These are phyloP conservation scores for Tetragonisca angustula DNA, from an alignment of 2,888 invertebrate species.

Conservation along the genomic window DNA sequence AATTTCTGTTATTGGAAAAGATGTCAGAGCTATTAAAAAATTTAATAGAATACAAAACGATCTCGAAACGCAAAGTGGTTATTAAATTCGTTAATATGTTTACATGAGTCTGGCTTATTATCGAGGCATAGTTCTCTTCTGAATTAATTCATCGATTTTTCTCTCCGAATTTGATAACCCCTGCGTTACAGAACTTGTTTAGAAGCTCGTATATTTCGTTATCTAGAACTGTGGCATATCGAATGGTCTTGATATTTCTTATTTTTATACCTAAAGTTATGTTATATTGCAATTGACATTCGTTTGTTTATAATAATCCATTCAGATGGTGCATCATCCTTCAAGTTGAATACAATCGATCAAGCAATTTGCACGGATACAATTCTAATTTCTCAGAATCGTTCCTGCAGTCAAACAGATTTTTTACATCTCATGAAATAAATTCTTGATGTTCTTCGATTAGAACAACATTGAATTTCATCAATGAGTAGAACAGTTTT, in stretches of 20 bases:
- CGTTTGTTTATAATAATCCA: slow-evolving; percentile 63
- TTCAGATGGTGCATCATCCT: slow-evolving; percentile 24
- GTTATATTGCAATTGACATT: slow-evolving; percentile 70
- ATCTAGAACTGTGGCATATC: not conserved
- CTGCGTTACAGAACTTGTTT: slow-evolving; percentile 15
- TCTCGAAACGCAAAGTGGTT: slow-evolving; percentile 33
- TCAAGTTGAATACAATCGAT: slow-evolving; percentile 3
- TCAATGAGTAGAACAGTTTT: slow-evolving; percentile 14
- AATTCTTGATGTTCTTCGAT: not conserved
- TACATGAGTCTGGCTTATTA: not conserved
- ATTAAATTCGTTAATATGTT: slow-evolving; percentile 23
- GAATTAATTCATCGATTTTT: not conserved
- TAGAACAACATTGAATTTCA: slow-evolving; percentile 6
- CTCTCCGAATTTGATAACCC: slow-evolving; percentile 12
- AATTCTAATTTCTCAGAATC: slow-evolving; percentile 65
- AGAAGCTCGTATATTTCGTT: not conserved
- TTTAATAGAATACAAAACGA: slow-evolving; percentile 20
- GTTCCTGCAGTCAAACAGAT: slow-evolving; percentile 50
- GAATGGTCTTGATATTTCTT: slow-evolving; percentile 44
- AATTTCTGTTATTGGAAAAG: slow-evolving; percentile 5
- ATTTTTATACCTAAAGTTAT: slow-evolving; percentile 60
- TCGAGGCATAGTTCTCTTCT: not conserved
- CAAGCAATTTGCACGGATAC: slow-evolving; percentile 54
- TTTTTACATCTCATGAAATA: slow-evolving; percentile 2
- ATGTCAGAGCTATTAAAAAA: not conserved